A percentile compares a stretch with the other conserved stretches of the same genome.
These are phyloP conservation scores for Hyaena hyaena DNA, from an alignment of 2,113 vertebrate species.

Conservation along the genomic window DNA sequence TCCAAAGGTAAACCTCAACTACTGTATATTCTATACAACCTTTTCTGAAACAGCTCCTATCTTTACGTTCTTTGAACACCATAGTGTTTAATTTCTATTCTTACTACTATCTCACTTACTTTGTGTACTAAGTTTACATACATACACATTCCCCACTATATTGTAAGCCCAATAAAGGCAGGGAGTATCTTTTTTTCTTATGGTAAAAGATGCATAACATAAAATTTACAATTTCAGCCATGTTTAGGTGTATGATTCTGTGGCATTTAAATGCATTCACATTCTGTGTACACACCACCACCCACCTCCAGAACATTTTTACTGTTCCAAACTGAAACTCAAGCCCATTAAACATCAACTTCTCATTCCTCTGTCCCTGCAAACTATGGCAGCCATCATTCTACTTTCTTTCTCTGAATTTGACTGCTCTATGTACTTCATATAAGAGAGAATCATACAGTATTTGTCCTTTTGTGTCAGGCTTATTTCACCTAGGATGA, in stretches of 20 bases:
- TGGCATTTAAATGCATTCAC: not conserved
- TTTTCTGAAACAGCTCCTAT: not conserved
- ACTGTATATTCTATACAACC: not conserved
- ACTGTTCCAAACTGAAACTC: not conserved
- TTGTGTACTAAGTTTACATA: not conserved
- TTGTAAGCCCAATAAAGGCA: not conserved
- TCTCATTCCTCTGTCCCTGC: not conserved
- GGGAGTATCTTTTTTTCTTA: not conserved
- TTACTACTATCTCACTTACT: not conserved
- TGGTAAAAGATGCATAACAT: not conserved
- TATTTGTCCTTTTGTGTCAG: not conserved
- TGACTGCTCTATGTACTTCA: not conserved
- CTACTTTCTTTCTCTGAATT: not conserved
- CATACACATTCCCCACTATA: not conserved
- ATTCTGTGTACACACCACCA: not conserved
- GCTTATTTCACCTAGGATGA: constrained; percentile 15
- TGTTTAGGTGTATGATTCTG: not conserved
- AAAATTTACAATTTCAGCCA: not conserved
- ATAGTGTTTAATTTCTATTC: not conserved
- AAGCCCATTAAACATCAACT: not conserved
- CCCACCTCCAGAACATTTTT: not conserved
- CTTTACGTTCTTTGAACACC: not conserved
- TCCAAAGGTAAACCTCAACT: not conserved
- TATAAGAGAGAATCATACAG: not conserved
- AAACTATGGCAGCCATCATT: not conserved